Base-by-base conservation (phyloP, 2,888 invertebrate genomes). In the Drosophila paracracens region DNA sequence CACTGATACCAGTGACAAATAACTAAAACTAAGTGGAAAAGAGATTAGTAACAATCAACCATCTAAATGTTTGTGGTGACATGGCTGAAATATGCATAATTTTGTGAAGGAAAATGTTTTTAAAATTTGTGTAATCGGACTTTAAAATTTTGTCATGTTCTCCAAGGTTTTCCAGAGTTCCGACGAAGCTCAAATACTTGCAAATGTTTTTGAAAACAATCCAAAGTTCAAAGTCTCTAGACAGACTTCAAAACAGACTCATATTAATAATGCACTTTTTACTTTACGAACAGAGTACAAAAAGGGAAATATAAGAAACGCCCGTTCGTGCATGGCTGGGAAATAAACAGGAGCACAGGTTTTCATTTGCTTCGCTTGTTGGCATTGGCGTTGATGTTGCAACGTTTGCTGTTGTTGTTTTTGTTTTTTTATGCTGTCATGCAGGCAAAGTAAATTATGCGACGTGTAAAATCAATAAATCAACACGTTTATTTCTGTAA, bases 391-490 rank as follows among this genome's bases (percentile, higher is more conserved):
- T 62, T 56, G 75, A 35, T 38, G 64, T 54, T 70, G 79, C 52
- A 52, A 35, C 36, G 53, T 70, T 21, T 48, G 18, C 25, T 58
- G 38, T 62, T 57, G 61, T 60, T 69, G 59, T 43, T 52, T 36
- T 29, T 53, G 57, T 48, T 54, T 64, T 72, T 72, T 57, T 59
- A 64, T 67, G 70, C 75, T 74, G 74, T 64, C 81, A 80, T 78
- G 78, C 85, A 75, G 74, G 90, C 70, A 88, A 84, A 88, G 85
- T 87, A 91, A 90, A 90, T 90, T 91, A 90, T 90, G 91, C 89
- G 81, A 82, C 83, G 82, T 85, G 83, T 83, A 85, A 90, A 91
- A 90, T 90, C 89, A 90, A 90, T 90, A 90, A 90, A 91, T 90
- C 91, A 91, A 83, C 90, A 88, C 88, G 76, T 89, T 89, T 87